Base-by-base conservation (phyloP, 1,140 invertebrate genomes). In the Hypothenemus hampei region DNA sequence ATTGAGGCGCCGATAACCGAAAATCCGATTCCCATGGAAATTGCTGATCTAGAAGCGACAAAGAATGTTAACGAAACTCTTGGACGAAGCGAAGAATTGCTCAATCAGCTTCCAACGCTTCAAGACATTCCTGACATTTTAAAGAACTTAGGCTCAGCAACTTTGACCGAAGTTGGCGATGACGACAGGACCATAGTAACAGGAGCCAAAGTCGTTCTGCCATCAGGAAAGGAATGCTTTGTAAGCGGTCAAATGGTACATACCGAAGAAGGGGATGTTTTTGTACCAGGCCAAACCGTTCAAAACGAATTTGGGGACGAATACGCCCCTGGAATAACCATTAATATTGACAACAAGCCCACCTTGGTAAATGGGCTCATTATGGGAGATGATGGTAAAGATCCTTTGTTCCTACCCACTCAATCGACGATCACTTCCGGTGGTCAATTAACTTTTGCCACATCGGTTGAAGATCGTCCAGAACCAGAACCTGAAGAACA, bases 241-340 rank as follows among this genome's bases (percentile, higher is more conserved):
- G 66, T 86, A 22, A 75, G 78, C 18, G 85, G 85, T 1, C 83
- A 85, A 74, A 80, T 82, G 43, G 69, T 87, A n/a, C 76, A 81
- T 26, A 86, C 84, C 0, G 80, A 83, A 40, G 75, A 76, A 46
- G 85, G 85, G 3, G 74, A 78, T 40, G 67, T 84, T 21, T 89
- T 87, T 67, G 77, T 87, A 5, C 84, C 85, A 2, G 85, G 86
- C 18, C 83, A 87, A 69, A 84, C 84, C 6, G 70, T 87, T n/a
- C 72, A 81, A 59, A 85, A 83, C 7, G 80, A 82, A 31, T 71
- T 77, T 51, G 84, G 83, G 11, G 72, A 76, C 19, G 70, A 78
- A 47, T 90, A 88, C 69, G 78, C 85, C 40, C 84, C 87, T 20
- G 86, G 87, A 1, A 77, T 87, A 37, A 86, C 81, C 33, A 76